Conservation (phyloP, 2,888 invertebrate species). For the Drosophila neotestacea region DNA sequence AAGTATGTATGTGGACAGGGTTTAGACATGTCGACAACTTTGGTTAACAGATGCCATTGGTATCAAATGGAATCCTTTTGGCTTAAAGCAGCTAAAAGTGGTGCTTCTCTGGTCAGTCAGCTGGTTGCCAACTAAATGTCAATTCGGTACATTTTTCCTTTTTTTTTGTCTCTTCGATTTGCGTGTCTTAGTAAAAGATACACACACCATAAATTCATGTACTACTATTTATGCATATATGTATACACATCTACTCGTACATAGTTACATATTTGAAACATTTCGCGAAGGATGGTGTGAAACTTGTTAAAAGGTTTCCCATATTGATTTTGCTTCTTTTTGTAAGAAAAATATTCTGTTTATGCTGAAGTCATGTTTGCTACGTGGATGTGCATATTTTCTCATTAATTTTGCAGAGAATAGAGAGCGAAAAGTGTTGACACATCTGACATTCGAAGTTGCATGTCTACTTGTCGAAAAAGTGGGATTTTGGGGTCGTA, state of each 20-base stretch:
- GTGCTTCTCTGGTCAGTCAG: constrained; percentile 4
- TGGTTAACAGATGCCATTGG: constrained; percentile 14
- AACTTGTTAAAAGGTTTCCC: constrained; percentile 60
- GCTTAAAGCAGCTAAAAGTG: constrained; percentile 10
- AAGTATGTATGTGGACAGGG: background rate
- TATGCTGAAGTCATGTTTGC: constrained; percentile 54
- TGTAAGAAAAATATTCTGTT: constrained; percentile 55
- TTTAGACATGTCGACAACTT: background rate
- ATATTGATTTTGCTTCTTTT: constrained; percentile 2
- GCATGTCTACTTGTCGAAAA: background rate
- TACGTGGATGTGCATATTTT: constrained; percentile 68
- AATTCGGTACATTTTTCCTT: constrained; percentile 11
- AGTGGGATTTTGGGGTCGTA: background rate
- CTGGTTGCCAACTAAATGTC: constrained; percentile 61
- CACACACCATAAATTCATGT: constrained; percentile 6
- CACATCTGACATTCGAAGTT: constrained; percentile 34
- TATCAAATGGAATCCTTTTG: constrained; percentile 10
- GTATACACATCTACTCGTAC: background rate
- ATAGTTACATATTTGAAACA: background rate
- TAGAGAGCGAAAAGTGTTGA: constrained; percentile 43
- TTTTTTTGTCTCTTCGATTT: background rate
- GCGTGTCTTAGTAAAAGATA: background rate
- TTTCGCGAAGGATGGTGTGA: constrained; percentile 41
- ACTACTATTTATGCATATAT: background rate
- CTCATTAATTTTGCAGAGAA: constrained; percentile 62